A percentile compares a stretch with the other conserved stretches of the same genome.
Evolutionary conservation across 2,888 invertebrate genomes (phyloP).

Genomic region (Limnephilus auricula): DNA sequence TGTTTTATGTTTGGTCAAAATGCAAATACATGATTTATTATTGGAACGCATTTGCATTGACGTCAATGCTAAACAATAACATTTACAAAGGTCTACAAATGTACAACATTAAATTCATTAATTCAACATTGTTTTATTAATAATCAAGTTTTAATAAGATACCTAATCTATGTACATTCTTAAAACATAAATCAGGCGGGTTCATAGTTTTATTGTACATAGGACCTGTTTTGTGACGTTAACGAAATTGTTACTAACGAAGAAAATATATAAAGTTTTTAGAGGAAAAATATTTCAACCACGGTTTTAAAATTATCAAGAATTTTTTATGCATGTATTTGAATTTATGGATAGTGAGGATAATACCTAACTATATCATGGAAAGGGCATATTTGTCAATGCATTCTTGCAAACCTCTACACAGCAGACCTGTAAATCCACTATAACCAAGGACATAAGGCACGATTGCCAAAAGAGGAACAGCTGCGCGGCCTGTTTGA

Average conservation of each 20-base stretch:
- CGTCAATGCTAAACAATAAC: background rate
- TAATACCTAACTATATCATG: no score
- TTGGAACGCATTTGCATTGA: conserved; percentile 2
- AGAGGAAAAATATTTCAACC: background rate
- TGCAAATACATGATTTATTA: background rate
- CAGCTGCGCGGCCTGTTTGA: no score
- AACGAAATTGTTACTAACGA: background rate
- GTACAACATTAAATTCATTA: background rate
- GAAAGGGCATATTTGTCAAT: no score
- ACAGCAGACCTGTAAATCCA: no score
- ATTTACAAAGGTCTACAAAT: background rate
- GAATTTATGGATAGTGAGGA: no score
- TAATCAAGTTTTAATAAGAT: background rate
- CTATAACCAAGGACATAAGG: no score
- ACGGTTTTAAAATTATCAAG: no score
- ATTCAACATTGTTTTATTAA: background rate
- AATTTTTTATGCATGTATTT: no score
- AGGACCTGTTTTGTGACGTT: background rate
- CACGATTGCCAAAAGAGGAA: no score
- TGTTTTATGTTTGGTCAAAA: background rate
- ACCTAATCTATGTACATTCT: background rate
- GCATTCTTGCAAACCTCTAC: no score
- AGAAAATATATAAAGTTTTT: background rate
- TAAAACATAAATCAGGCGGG: background rate
- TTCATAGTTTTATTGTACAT: background rate